Conservation (phyloP, 1,140 invertebrate species). For the Drosophila kepulauana region DNA sequence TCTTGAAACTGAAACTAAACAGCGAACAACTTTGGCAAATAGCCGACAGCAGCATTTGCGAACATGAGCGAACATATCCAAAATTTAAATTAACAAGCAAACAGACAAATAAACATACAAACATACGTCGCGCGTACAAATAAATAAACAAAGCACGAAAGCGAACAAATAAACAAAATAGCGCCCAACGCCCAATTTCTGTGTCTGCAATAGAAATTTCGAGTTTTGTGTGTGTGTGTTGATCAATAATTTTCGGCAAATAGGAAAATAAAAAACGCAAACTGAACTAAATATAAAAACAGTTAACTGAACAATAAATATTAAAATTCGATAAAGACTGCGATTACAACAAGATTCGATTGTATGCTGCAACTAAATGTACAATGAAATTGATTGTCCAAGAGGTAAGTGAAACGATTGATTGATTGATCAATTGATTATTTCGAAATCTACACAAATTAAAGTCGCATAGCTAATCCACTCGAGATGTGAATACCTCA, state of each 20-base stretch:
- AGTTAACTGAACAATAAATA: not conserved
- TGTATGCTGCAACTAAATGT: conserved; percentile 67
- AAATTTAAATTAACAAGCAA: conserved; percentile 56
- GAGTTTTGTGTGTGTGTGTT: not conserved
- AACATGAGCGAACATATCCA: conserved; percentile 34
- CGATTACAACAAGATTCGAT: not conserved
- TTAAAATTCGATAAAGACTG: conserved; percentile 1
- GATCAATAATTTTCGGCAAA: conserved; percentile 31
- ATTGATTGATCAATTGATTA: conserved; percentile 11
- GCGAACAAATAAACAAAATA: conserved; percentile 13
- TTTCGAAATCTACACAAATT: not conserved
- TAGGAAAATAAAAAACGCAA: conserved; percentile 19
- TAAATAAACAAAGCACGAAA: conserved; percentile 12
- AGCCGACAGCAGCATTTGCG: conserved; percentile 29
- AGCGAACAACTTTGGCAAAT: conserved; percentile 50
- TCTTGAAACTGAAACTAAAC: conserved; percentile 42
- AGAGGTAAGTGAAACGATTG: conserved; percentile 70
- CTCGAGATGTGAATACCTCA: not conserved
- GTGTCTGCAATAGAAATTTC: not conserved
- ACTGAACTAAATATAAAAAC: conserved; percentile 6
- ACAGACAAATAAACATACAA: conserved; percentile 38
- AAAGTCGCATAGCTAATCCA: not conserved
- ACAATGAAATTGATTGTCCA: conserved; percentile 84
- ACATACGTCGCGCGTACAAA: conserved; percentile 16
- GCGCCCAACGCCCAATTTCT: not conserved